phyloP scores from a whole-genome alignment of 2,797 vertebrate genomes.

The Platalea minor region DNA sequence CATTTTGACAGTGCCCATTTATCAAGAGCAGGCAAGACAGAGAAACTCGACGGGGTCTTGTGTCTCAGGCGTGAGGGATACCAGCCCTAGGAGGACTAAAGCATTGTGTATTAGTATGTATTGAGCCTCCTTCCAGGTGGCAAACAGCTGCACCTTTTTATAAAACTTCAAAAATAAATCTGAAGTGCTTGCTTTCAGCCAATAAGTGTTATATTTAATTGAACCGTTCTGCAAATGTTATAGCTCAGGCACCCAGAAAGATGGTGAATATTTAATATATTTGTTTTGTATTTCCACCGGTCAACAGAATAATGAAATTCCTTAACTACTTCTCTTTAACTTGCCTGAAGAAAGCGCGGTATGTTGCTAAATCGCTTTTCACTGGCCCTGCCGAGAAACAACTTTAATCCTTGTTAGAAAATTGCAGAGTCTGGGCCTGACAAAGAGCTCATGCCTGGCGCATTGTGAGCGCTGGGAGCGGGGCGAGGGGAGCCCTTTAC shows the following conservation, averaged over 20 bases:
- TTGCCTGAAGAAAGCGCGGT: conserved; percentile 80
- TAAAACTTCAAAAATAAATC: conserved; percentile 70
- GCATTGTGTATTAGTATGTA: conserved; percentile 75
- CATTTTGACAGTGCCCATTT: conserved; percentile 70
- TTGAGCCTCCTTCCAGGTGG: conserved; percentile 80
- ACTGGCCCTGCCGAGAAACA: conserved; percentile 78
- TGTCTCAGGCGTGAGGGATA: conserved; percentile 69
- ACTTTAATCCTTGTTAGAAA: conserved; percentile 88
- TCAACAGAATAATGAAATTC: conserved; percentile 79
- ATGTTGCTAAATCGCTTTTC: conserved; percentile 85
- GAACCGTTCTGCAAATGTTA: conserved; percentile 60
- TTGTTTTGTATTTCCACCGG: conserved; percentile 75
- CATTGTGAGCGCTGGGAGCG: conserved; percentile 76
- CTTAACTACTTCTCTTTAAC: conserved; percentile 84
- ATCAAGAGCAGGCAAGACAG: conserved; percentile 37
- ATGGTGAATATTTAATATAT: conserved; percentile 77
- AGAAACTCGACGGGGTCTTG: conserved; percentile 63
- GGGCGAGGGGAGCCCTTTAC: conserved; percentile 81
- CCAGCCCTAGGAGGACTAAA: conserved; percentile 57
- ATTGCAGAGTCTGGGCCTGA: conserved; percentile 82
- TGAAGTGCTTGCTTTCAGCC: conserved; percentile 66
- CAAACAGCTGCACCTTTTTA: conserved; percentile 76
- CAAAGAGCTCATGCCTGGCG: conserved; percentile 84
- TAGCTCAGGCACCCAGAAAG: conserved; percentile 57
- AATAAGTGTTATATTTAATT: conserved; percentile 68